phyloP scores from a whole-genome alignment of 2,888 invertebrate species.

The Dichetophora obliterata region DNA sequence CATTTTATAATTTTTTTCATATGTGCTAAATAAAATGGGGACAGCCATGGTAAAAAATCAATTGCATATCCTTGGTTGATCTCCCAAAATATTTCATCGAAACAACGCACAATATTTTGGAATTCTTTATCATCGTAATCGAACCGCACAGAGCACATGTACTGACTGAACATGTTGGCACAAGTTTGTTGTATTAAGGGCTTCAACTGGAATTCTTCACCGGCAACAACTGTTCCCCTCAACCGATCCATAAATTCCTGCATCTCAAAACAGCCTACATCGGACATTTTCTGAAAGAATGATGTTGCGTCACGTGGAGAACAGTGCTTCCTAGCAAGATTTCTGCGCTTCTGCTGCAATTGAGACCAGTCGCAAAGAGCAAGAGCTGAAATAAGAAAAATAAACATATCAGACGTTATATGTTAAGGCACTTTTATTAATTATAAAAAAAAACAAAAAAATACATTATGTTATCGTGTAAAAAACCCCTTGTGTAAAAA shows the following conservation, averaged over 20 bases:
- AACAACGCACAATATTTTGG: constrained; percentile 76
- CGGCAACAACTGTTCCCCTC: constrained; percentile 65
- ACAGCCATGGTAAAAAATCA: constrained; percentile 87
- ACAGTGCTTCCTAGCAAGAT: constrained; percentile 84
- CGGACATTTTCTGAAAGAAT: constrained; percentile 79
- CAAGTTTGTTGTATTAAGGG: constrained; percentile 80
- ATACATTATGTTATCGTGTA: neutral
- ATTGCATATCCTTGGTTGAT: constrained; percentile 91
- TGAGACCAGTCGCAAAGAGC: constrained; percentile 91
- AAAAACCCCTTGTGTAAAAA: neutral
- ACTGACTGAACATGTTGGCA: constrained; percentile 87
- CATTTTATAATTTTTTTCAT: constrained; percentile 78
- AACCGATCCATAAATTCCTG: constrained; percentile 75
- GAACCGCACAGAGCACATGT: constrained; percentile 88
- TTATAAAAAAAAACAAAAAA: neutral
- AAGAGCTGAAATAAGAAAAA: constrained; percentile 76
- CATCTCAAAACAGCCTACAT: constrained; percentile 78
- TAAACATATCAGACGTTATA: constrained; percentile 10
- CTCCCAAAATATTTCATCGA: constrained; percentile 92
- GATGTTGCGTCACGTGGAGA: constrained; percentile 82
- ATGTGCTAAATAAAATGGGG: constrained; percentile 79
- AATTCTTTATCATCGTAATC: constrained; percentile 79
- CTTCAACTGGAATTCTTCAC: constrained; percentile 75
- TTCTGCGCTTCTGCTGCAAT: constrained; percentile 82
- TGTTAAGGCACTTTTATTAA: too few relatives aligned